These are phyloP conservation scores for Falcunculus frontatus DNA, from an alignment of 2,113 vertebrate genomes.

Conservation along the genomic window DNA sequence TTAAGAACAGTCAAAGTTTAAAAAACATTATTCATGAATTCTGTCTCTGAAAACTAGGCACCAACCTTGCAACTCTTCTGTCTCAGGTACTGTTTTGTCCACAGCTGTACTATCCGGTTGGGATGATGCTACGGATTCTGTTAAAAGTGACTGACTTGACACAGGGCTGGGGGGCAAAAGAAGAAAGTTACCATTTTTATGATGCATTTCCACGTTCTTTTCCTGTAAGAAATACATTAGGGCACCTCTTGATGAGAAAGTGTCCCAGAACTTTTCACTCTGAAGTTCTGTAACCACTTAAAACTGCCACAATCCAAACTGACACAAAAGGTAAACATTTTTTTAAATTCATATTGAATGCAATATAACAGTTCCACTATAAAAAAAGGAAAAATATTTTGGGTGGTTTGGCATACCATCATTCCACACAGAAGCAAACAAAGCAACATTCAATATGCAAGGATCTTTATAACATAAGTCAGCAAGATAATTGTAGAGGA, in stretches of 20 bases:
- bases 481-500: conserved; percentile 10
- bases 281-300: neutral
- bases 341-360: neutral
- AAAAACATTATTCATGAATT: neutral
- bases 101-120: conserved; percentile 72
- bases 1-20: neutral
- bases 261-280: neutral
- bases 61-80: conserved; percentile 81
- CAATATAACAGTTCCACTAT: neutral
- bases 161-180: conserved; percentile 61
- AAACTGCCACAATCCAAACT: neutral
- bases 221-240: neutral
- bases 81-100: conserved; percentile 76
- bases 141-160: conserved; percentile 76
- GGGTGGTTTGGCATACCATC: neutral
- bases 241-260: neutral
- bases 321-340: neutral
- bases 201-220: neutral
- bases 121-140: conserved; percentile 76
- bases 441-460: neutral
- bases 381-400: neutral
- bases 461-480: neutral
- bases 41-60: neutral
- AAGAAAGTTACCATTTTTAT: neutral
- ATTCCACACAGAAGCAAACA: neutral